phyloP scores from a whole-genome alignment of 2,888 invertebrate genomes.

The Agonopterix heracliana region DNA sequence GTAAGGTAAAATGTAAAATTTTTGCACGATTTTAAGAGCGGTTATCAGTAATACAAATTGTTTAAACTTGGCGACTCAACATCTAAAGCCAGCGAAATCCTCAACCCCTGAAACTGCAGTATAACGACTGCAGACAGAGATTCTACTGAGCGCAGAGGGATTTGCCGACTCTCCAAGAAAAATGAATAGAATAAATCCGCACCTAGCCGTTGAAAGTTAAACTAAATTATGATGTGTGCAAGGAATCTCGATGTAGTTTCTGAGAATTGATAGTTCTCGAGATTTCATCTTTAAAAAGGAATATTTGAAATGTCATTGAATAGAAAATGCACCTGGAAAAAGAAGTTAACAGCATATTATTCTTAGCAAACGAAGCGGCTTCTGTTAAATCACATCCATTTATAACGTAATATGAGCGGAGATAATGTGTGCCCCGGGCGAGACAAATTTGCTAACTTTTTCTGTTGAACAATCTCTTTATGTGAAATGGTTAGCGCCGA shows the following conservation, averaged over 20 bases:
- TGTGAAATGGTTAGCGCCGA: constrained; percentile 41
- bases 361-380: constrained; percentile 24
- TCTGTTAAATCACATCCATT: constrained; percentile 45
- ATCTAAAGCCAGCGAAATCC: constrained; percentile 23
- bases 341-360: constrained; percentile 24
- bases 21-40: not conserved
- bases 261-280: not conserved
- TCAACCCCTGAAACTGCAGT: constrained; percentile 33
- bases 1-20: too few relatives aligned
- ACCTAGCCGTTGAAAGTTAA: constrained; percentile 25
- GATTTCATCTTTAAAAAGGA: too few relatives aligned
- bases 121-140: constrained; percentile 34
- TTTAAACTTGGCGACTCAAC: constrained; percentile 20
- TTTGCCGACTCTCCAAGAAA: constrained; percentile 39
- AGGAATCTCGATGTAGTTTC: constrained; percentile 7
- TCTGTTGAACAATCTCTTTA: constrained; percentile 52
- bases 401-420: constrained; percentile 47
- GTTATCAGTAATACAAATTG: constrained; percentile 12
- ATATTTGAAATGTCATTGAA: not conserved
- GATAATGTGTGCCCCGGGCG: constrained; percentile 50
- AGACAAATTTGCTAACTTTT: constrained; percentile 54
- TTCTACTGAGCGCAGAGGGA: constrained; percentile 36
- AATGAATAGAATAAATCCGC: constrained; percentile 39
- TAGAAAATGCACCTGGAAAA: constrained; percentile 3
- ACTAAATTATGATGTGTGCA: constrained; percentile 19